These are phyloP conservation scores for Plodia interpunctella DNA, from an alignment of 1,140 invertebrate species.

Conservation along the genomic window DNA sequence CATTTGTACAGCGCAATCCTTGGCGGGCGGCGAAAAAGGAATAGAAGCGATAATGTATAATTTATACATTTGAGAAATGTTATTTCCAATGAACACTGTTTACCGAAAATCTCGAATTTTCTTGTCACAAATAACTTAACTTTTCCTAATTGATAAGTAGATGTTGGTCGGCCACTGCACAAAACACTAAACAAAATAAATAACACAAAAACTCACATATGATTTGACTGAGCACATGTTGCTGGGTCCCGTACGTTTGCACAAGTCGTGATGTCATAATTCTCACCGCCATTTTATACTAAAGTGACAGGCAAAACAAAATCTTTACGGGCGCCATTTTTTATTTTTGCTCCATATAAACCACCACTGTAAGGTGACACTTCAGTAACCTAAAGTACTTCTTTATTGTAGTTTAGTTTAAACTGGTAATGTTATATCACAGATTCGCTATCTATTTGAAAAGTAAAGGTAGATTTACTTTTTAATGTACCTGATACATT, in stretches of 20 bases:
- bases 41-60: no score
- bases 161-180: background rate
- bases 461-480: background rate
- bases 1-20: no score
- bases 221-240: background rate
- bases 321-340: background rate
- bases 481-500: background rate
- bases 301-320: constrained; percentile 6
- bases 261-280: constrained; percentile 1
- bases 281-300: background rate
- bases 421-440: background rate
- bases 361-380: background rate
- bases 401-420: background rate
- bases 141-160: no score
- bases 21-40: no score
- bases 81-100: no score
- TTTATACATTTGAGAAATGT: no score
- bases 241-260: background rate
- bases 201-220: constrained; percentile 1
- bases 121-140: background rate
- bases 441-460: background rate
- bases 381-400: background rate
- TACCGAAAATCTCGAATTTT: no score
- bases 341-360: constrained; percentile 4
- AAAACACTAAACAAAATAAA: background rate